These are phyloP conservation scores for Clarias pachynema DNA, from an alignment of 2,797 vertebrate genomes.

Conservation along the genomic window DNA sequence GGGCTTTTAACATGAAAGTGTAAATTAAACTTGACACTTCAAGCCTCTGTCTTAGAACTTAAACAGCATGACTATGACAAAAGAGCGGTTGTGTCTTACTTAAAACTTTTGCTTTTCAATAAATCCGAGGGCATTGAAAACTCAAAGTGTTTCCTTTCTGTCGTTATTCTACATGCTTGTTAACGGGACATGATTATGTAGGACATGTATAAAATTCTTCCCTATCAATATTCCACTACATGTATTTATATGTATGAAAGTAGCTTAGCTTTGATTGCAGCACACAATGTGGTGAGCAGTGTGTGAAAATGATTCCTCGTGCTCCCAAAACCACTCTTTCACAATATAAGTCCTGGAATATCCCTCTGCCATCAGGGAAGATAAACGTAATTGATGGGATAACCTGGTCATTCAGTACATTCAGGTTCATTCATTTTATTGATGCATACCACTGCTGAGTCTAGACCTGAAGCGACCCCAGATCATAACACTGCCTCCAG, in stretches of 20 bases:
- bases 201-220: neutral
- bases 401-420: no score
- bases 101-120: slow-evolving; percentile 78
- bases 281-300: no score
- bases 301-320: no score
- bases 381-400: no score
- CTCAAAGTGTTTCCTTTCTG: neutral
- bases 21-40: slow-evolving; percentile 55
- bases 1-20: slow-evolving; percentile 73
- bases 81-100: slow-evolving; percentile 72
- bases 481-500: no score
- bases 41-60: slow-evolving; percentile 52
- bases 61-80: slow-evolving; percentile 71
- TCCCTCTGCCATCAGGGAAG: no score
- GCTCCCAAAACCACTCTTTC: no score
- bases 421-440: no score
- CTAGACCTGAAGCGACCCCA: no score
- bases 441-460: no score
- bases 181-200: neutral
- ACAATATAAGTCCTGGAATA: no score
- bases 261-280: neutral
- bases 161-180: neutral
- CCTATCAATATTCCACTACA: no score
- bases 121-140: slow-evolving; percentile 72
- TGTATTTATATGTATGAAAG: neutral